These are phyloP conservation scores for Vulpes lagopus DNA, from an alignment of 2,113 vertebrate genomes.

Conservation along the genomic window DNA sequence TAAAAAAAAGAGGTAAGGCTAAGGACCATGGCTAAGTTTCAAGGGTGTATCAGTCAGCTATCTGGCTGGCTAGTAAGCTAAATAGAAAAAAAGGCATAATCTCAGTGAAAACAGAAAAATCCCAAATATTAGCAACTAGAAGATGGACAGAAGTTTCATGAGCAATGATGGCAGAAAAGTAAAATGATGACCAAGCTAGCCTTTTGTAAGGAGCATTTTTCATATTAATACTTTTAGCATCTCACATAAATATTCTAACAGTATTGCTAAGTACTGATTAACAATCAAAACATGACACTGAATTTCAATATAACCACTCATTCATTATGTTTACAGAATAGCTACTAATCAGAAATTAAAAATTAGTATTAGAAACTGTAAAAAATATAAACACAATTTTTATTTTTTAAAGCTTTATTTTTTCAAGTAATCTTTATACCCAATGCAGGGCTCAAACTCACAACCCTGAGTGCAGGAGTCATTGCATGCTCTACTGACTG, in stretches of 20 bases:
- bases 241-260: not conserved
- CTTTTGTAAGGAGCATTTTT: not conserved
- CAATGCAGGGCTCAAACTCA: no score
- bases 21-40: not conserved
- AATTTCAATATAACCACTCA: constrained; percentile 51
- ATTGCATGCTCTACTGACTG: not conserved
- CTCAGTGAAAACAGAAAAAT: not conserved
- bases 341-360: not conserved
- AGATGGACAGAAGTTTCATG: not conserved
- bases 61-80: not conserved
- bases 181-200: not conserved
- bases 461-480: no score
- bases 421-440: no score
- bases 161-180: not conserved
- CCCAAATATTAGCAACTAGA: not conserved
- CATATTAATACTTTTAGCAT: not conserved
- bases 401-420: not conserved
- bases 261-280: not conserved
- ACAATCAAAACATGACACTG: constrained; percentile 33
- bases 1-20: not conserved
- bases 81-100: constrained; percentile 29
- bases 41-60: not conserved
- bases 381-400: not conserved
- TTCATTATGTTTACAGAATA: constrained; percentile 7
- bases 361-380: not conserved